These are phyloP conservation scores for Dasysyrphus tricinctus DNA, from an alignment of 2,888 invertebrate species.

Conservation along the genomic window DNA sequence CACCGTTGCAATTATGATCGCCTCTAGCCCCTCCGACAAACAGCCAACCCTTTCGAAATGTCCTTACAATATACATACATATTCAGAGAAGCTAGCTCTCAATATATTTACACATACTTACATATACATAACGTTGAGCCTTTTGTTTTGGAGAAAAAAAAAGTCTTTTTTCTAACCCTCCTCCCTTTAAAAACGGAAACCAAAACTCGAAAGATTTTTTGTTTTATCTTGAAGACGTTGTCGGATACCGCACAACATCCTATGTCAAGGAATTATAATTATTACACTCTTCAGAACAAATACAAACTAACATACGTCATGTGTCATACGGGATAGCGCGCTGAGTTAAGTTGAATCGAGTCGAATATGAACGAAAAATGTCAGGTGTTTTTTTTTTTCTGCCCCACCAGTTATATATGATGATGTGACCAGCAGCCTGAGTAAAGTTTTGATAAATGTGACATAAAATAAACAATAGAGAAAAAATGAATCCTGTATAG, in stretches of 20 bases:
- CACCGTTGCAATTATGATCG: slow-evolving; percentile 73
- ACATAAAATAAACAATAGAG: not conserved
- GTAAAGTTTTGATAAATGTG: not conserved
- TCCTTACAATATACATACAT: slow-evolving; percentile 38
- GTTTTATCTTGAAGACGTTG: slow-evolving; percentile 69
- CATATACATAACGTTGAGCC: slow-evolving; percentile 27
- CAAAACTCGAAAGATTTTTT: slow-evolving; percentile 58
- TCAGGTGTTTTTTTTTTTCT: slow-evolving; percentile 35
- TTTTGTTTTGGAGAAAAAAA: slow-evolving; percentile 53
- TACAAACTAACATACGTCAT: slow-evolving; percentile 55
- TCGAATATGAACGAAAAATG: slow-evolving; percentile 62
- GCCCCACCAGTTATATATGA: not conserved
- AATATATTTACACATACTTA: not conserved
- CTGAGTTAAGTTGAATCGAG: slow-evolving; percentile 47
- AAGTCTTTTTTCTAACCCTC: slow-evolving; percentile 21
- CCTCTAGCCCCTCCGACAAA: slow-evolving; percentile 61
- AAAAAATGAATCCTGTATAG: not conserved
- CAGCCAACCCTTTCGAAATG: slow-evolving; percentile 59
- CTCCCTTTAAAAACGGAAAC: slow-evolving; percentile 57
- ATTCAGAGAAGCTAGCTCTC: slow-evolving; percentile 15
- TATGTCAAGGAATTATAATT: slow-evolving; percentile 74
- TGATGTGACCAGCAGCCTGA: slow-evolving; percentile 11
- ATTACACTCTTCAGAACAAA: slow-evolving; percentile 70
- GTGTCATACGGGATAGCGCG: slow-evolving; percentile 38
- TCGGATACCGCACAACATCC: slow-evolving; percentile 73